phyloP scores from a whole-genome alignment of 2,797 vertebrate genomes.

The Mormyrus hasselquistii region DNA sequence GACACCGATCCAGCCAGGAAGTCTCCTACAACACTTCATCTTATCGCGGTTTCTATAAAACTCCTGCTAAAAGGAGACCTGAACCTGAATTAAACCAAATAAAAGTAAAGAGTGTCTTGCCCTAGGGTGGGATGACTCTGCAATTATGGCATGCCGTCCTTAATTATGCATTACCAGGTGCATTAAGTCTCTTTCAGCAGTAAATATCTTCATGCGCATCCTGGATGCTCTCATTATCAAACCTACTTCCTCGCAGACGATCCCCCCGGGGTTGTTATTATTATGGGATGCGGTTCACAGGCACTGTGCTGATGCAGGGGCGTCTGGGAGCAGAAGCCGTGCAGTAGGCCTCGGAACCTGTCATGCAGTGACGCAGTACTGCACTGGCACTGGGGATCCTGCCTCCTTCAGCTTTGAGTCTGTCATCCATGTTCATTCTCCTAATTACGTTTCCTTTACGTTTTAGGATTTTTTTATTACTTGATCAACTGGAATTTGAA shows the following conservation, averaged over 20 bases:
- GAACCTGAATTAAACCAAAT: not conserved
- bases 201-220: constrained; percentile 14
- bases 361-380: not conserved
- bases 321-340: not conserved
- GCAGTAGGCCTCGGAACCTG: not conserved
- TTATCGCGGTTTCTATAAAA: not conserved
- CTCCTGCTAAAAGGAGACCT: not conserved
- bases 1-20: not conserved
- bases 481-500: not conserved
- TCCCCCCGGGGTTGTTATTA: not conserved
- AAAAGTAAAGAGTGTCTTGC: not conserved
- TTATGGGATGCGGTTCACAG: not conserved
- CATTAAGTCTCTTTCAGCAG: constrained; percentile 21
- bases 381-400: not conserved
- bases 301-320: not conserved
- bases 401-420: not conserved
- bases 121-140: constrained; percentile 14
- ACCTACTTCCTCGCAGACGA: not conserved
- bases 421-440: not conserved
- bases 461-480: not conserved
- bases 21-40: not conserved
- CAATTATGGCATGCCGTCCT: constrained; percentile 19
- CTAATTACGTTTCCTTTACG: not conserved
- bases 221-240: constrained; percentile 9
- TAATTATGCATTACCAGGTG: constrained; percentile 31